Evolutionary conservation across 2,113 vertebrate species (phyloP).

Genomic region (Campylomormyrus numenius): DNA sequence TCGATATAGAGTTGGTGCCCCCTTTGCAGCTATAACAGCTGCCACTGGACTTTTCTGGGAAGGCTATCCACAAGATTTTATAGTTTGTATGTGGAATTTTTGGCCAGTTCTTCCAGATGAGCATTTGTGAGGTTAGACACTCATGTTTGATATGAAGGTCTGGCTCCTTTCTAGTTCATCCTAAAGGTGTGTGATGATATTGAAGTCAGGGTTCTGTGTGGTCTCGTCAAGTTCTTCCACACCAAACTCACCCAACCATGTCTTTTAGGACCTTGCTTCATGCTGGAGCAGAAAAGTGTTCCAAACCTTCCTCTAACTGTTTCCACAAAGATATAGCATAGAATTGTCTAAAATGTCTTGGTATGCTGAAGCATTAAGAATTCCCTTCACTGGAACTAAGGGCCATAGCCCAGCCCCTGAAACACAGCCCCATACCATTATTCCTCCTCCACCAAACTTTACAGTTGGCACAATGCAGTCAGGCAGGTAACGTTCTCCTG

Average conservation of each 20-base stretch:
- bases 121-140: background rate
- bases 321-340: background rate
- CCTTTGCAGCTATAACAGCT: background rate
- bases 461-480: background rate
- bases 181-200: background rate
- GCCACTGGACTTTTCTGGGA: background rate
- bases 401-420: background rate
- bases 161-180: background rate
- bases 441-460: background rate
- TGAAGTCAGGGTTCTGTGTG: background rate
- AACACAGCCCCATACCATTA: background rate
- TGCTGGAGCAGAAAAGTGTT: background rate
- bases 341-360: background rate
- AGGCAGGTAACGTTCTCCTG: background rate
- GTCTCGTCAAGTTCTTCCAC: background rate
- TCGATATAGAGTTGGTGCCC: background rate
- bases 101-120: background rate
- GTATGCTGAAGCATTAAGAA: background rate
- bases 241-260: background rate
- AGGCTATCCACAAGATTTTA: background rate
- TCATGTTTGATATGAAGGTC: too few species aligned
- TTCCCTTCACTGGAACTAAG: background rate
- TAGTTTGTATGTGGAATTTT: background rate
- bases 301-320: background rate
- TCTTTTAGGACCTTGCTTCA: background rate